These are phyloP conservation scores for Epinotia bilunana DNA, from an alignment of 2,888 invertebrate genomes.

Conservation along the genomic window DNA sequence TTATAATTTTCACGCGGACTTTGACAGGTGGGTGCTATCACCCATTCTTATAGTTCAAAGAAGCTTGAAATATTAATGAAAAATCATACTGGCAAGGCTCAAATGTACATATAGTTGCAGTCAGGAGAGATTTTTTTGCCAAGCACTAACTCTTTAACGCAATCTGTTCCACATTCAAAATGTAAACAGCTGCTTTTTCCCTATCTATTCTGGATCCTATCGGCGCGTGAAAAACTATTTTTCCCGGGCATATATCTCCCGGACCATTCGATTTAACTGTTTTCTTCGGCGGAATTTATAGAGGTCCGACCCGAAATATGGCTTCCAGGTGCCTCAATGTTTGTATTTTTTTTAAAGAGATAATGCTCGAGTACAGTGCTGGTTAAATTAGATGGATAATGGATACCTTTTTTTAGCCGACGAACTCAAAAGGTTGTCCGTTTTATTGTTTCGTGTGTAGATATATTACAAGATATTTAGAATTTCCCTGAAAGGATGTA, in stretches of 20 bases:
- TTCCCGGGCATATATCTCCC: constrained; percentile 70
- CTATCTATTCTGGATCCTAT: constrained; percentile 44
- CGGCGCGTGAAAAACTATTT: constrained; percentile 60
- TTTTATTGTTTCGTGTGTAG: too few relatives aligned
- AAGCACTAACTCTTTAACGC: constrained; percentile 1
- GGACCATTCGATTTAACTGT: constrained; percentile 79
- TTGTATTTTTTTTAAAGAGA: constrained; percentile 38
- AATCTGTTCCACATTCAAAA: constrained; percentile 30
- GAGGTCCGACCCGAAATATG: constrained; percentile 55
- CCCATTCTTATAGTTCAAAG: too few relatives aligned
- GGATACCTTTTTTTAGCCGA: too few relatives aligned
- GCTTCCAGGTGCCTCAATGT: constrained; percentile 41
- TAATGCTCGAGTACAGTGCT: constrained; percentile 9
- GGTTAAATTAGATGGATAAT: not conserved
- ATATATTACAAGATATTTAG: too few relatives aligned
- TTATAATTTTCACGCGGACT: too few relatives aligned
- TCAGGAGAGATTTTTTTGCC: not conserved
- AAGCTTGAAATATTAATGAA: too few relatives aligned
- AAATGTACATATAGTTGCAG: too few relatives aligned
- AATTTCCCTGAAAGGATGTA: too few relatives aligned
- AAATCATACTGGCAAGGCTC: too few relatives aligned
- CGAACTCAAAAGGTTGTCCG: too few relatives aligned
- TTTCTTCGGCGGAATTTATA: constrained; percentile 77
- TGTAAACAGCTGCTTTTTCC: constrained; percentile 39
- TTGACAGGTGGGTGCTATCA: too few relatives aligned